Base-by-base conservation (phyloP, 1,140 invertebrate species). In the Brachionus sp. region DNA sequence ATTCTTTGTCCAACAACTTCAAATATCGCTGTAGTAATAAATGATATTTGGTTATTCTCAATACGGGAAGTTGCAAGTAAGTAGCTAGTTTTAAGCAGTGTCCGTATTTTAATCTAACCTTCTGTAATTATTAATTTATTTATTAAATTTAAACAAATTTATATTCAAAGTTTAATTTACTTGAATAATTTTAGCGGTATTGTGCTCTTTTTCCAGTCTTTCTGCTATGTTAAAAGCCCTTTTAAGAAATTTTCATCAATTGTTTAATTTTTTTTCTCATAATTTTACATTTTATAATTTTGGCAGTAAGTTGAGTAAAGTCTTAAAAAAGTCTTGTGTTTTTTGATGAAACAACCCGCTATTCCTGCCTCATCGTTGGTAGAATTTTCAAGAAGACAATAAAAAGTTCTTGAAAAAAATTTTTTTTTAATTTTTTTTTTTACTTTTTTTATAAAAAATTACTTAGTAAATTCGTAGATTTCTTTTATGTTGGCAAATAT, bases 1-100 rank as follows among this genome's bases (percentile, higher is more conserved):
- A 62, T 9, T 80, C 77, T 80, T 80, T 80, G 5, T 80, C 77
- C 23, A 80, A 19, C 37, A 80, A 25, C 35, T 80, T 80, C 16
- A 80, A 64, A 35, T 80, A 80, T 19, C 77, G 46, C 25, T 80
- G 77, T 7, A 80, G 35, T 13, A 80, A 62, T 29, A 80, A 66
- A 39, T 57, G 77, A 80, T 80, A 80, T 66, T 80, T 80, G n/a
- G 77, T 62, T 39, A 80, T 80, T 62, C 77, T 35, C 29, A 80
- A 39, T 9, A 80, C 77, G 33, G 77, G 77, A 13, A 80, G 50
- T 66, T 80, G 77, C 25, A 80, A 62, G 35, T 62, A 66, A 39
- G 77, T 80, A 23, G 77, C 77, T 16, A 80, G 13, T 80, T 66
- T 57, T 44, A 80, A 44, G 16, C 77, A 62, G 50, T 80, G 77